Evolutionary conservation across 2,113 vertebrate genomes (phyloP).

Genomic region (Procavia capensis): DNA sequence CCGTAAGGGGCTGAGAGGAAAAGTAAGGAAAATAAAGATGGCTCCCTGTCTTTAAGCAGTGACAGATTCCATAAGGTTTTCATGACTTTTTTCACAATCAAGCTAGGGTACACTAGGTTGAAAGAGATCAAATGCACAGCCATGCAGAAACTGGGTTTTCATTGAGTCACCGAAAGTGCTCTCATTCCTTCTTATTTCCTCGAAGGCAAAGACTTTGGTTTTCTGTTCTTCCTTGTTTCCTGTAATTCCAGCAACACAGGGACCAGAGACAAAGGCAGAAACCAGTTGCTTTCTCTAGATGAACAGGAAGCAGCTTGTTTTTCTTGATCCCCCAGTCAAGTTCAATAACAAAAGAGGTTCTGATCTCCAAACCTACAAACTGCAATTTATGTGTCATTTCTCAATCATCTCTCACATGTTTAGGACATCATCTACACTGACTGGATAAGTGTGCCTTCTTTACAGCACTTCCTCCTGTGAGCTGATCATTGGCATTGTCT

Average conservation of each 20-base stretch:
- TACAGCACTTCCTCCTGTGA: not conserved
- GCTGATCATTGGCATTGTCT: not conserved
- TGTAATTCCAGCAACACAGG: not conserved
- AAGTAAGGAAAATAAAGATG: not conserved
- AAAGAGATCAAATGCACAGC: not conserved
- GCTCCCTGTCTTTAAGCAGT: not conserved
- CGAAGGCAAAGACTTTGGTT: too few relatives aligned
- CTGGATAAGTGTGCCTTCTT: not conserved
- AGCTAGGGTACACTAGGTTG: not conserved
- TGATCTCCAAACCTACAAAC: not conserved
- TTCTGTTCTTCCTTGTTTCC: not conserved
- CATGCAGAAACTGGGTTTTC: not conserved
- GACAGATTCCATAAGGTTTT: not conserved
- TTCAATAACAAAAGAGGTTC: not conserved
- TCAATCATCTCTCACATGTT: not conserved
- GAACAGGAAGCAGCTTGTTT: not conserved
- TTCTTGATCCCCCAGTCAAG: not conserved
- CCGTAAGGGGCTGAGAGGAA: not conserved
- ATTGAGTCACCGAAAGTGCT: not conserved
- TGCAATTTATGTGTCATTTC: not conserved
- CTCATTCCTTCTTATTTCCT: too few relatives aligned
- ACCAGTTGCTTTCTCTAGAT: not conserved
- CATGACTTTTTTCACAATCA: not conserved
- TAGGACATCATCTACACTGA: not conserved
- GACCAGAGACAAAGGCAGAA: not conserved